These are phyloP conservation scores for Chiloscyllium plagiosum DNA, from an alignment of 2,113 vertebrate genomes.

Conservation along the genomic window DNA sequence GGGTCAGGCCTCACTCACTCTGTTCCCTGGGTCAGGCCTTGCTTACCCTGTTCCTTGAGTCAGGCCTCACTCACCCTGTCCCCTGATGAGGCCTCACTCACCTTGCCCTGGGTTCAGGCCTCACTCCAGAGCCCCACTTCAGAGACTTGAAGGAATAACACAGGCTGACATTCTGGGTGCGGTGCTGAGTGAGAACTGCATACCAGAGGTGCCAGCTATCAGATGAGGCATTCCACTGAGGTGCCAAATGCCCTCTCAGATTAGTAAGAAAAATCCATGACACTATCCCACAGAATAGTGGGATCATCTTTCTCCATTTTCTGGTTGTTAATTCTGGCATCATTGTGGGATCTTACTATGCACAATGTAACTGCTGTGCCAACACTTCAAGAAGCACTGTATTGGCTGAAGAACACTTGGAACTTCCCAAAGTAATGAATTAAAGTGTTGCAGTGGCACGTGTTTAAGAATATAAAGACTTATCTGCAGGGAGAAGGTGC, in stretches of 20 bases:
- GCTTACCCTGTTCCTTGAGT: too few species aligned
- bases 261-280: too few species aligned
- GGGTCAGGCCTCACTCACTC: too few species aligned
- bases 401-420: neutral
- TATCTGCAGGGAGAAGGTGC: neutral
- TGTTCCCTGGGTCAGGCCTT: too few species aligned
- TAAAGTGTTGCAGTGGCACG: neutral
- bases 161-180: too few species aligned
- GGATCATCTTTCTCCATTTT: neutral
- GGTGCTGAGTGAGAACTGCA: neutral
- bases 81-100: too few species aligned
- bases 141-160: too few species aligned
- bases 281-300: neutral
- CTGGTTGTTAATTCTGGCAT: too few species aligned
- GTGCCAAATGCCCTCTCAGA: neutral
- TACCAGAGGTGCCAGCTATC: neutral
- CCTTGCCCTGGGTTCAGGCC: too few species aligned
- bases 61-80: too few species aligned
- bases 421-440: neutral
- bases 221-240: neutral
- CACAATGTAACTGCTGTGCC: neutral
- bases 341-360: neutral
- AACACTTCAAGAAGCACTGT: neutral
- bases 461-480: neutral
- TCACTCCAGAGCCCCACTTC: too few species aligned